Percentiles rank a stretch among this genome's conserved stretches.
Conservation (phyloP, 2,888 invertebrate genomes). For the Drosophila imparisetae region DNA sequence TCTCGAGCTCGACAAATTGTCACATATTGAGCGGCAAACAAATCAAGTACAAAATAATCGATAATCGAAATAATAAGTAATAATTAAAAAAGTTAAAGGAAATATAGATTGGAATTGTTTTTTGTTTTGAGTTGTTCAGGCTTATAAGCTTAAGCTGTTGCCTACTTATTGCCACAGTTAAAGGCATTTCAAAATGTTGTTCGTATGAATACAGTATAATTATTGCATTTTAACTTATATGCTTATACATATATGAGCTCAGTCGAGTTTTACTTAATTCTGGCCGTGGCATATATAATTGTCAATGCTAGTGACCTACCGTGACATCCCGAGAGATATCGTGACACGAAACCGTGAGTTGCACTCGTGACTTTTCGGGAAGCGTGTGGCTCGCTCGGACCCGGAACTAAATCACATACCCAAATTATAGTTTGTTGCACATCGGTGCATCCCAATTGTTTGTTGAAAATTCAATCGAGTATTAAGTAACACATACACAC, state of each 20-base stretch:
- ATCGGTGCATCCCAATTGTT: conserved; percentile 18
- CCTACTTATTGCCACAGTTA: background rate
- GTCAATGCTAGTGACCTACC: background rate
- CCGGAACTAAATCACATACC: no score
- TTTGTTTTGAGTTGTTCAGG: background rate
- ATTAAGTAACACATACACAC: conserved; percentile 18
- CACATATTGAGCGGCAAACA: background rate
- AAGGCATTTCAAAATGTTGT: background rate
- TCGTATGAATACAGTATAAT: background rate
- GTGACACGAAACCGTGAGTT: background rate
- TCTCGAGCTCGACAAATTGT: background rate
- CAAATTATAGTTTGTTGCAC: background rate
- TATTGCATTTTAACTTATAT: background rate
- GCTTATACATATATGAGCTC: no score
- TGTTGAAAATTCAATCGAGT: conserved; percentile 35
- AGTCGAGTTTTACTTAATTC: no score
- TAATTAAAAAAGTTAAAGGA: no score
- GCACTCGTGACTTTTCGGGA: background rate
- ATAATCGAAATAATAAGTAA: no score
- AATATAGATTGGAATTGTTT: background rate
- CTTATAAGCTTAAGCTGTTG: background rate
- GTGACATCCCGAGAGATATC: background rate
- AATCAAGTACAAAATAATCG: background rate
- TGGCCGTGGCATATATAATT: no score
- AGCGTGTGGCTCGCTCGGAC: background rate